Evolutionary conservation across 2,888 invertebrate species (phyloP).

Genomic region (Xylota sylvarum): DNA sequence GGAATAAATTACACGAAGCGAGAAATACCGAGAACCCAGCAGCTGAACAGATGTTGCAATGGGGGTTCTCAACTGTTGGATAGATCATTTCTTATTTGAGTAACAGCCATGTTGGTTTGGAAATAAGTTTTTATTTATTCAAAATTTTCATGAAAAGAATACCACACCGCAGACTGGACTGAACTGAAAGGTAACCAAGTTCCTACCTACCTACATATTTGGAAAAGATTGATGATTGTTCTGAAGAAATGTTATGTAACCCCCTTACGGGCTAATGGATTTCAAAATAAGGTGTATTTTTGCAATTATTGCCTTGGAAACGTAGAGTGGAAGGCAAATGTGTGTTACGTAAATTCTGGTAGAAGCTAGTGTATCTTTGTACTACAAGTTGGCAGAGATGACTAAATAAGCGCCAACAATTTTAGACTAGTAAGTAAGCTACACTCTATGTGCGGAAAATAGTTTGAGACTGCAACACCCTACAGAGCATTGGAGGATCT

Average conservation of each 20-base stretch:
- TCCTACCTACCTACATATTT: background rate
- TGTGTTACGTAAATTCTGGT: too few species aligned
- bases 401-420: too few species aligned
- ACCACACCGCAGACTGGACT: constrained; percentile 30
- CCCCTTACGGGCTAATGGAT: background rate
- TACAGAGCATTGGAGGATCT: too few species aligned
- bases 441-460: too few species aligned
- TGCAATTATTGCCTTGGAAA: too few species aligned
- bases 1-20: constrained; percentile 77
- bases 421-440: too few species aligned
- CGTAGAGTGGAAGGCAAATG: too few species aligned
- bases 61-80: constrained; percentile 8
- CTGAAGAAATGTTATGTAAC: background rate
- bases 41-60: constrained; percentile 74
- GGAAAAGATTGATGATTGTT: background rate
- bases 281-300: background rate
- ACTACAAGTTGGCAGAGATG: too few species aligned
- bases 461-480: too few species aligned
- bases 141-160: constrained; percentile 51
- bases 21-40: constrained; percentile 57
- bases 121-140: constrained; percentile 61
- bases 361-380: too few species aligned
- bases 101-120: constrained; percentile 21
- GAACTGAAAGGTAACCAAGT: background rate
- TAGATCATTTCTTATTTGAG: constrained; percentile 31